Conservation (phyloP, 2,113 vertebrate species). For the Muntiacus reevesi region DNA sequence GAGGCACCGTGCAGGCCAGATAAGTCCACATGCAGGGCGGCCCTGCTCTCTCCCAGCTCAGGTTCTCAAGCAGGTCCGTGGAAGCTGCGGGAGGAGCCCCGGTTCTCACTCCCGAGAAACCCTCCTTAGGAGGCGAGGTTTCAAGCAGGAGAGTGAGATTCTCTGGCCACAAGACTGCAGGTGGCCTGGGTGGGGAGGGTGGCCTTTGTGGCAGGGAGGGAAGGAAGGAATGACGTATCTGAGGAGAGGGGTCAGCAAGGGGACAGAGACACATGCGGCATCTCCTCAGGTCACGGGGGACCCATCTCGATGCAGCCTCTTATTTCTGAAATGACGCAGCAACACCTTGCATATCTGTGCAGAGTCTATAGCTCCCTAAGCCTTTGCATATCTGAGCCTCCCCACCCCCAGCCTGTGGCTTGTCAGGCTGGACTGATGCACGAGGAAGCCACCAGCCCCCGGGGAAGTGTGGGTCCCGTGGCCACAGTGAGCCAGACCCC, state of each 20-base stretch:
- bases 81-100: rapidly evolving
- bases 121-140: rapidly evolving
- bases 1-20: rapidly evolving
- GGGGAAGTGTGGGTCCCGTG: rapidly evolving
- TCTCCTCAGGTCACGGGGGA: rapidly evolving
- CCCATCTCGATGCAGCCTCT: not conserved
- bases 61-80: not conserved
- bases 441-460: not conserved
- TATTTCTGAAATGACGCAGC: not conserved
- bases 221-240: rapidly evolving
- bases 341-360: rapidly evolving
- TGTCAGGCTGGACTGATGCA: not conserved
- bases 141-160: not conserved
- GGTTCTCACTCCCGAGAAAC: not conserved
- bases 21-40: not conserved
- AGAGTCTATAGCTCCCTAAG: not conserved
- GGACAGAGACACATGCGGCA: rapidly evolving
- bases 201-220: rapidly evolving
- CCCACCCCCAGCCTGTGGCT: rapidly evolving
- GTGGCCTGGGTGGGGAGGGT: not conserved
- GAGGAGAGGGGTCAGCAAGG: not conserved
- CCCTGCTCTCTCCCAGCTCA: not conserved
- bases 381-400: rapidly evolving
- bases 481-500: not conserved
- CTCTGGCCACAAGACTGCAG: not conserved